Evolutionary conservation across 2,797 vertebrate species (phyloP), one percentile per base, ranked within the genome.

Genomic region (Cossypha caffra): DNA sequence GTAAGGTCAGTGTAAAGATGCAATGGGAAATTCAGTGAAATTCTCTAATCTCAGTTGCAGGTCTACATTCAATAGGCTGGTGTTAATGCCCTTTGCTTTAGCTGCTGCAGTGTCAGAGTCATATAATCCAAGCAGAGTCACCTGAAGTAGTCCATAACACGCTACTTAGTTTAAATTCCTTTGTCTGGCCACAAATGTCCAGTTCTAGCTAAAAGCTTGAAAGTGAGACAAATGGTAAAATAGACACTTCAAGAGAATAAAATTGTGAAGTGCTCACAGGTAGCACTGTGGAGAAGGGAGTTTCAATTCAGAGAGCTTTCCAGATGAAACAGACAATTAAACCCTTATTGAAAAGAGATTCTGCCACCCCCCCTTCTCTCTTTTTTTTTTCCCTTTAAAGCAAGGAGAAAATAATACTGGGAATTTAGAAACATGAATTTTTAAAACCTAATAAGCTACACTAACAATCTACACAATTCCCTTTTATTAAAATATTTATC

Each of bases 391-490:
- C 13, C 26, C 61, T 93, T 93, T 87, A 86, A 94, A 96, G 84
- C 61, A 83, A 78, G 45, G 37, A 15, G 37, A 80, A 96, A 93
- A 96, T 93, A 92, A 96, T 92, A 83, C 82, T 72, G 64, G 64
- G 84, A 95, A 93, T 97, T 94, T 83, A 93, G 85, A 90, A 96
- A 93, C 95, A 96, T 91, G 75, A 96, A 92, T 96, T 96, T 97
- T 95, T 96, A 95, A 96, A 97, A 95, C 78, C 62, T 91, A 94
- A 94, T 96, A 95, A 96, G 95, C 95, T 92, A 88, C 82, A 86
- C 50, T 90, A 96, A 93, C 87, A 91, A 93, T 58, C 75, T 77
- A 51, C 62, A 59, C 72, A 81, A 93, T 88, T 95, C 92, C 69
- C 78, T 91, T 80, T 81, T 61, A 71, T 96, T 97, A 93, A 96